Evolutionary conservation across 2,113 vertebrate genomes (phyloP), one percentile per base, ranked within the genome.

Genomic region (Oenanthe melanoleuca): DNA sequence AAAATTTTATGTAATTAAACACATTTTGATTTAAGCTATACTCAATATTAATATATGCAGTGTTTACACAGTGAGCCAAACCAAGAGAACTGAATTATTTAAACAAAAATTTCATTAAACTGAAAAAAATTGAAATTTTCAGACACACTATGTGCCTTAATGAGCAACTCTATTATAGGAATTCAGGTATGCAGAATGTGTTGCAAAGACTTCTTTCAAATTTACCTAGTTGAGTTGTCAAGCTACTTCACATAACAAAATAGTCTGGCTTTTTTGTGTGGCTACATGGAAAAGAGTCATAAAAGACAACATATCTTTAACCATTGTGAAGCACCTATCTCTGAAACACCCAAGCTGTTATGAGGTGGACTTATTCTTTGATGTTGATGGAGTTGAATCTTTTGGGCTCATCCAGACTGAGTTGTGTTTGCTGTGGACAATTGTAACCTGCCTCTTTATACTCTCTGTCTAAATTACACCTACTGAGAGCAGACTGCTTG

Each of bases 1-100:
- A 78, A 60, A 12, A 64, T n/a, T 82, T 92, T 66, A 80, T n/a
- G 64, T 79, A 91, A 94, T 88, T 86, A 94, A 92, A 60, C 12
- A 78, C 6, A 78, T 73, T 94, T 89, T 92, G 38, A 66, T 89
- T 67, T 83, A 34, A 87, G 86, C 19, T 72, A 11, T 69, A 49
- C 81, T 75, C 14, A 38, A 0, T 73, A 59, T 50, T 89, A 88
- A 73, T 66, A 73, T 47, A 63, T 70, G 10, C 38, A 52, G 24
- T 71, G 22, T 63, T 93, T 78, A 66, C 65, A 87, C 34, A 37
- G 34, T 37, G 34, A 37, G 42, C 12, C 64, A 86, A 90, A 72
- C 25, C 38, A 3, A 55, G 85, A 89, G 59, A 73, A 63, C 14
- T n/a, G 19, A 92, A 75, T 77, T 85, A 82, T 34, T 85, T 29